These are phyloP conservation scores for Halichondria panicea DNA, from an alignment of 37 sponge, comb jelly and placozoan genomes.

Conservation along the genomic window DNA sequence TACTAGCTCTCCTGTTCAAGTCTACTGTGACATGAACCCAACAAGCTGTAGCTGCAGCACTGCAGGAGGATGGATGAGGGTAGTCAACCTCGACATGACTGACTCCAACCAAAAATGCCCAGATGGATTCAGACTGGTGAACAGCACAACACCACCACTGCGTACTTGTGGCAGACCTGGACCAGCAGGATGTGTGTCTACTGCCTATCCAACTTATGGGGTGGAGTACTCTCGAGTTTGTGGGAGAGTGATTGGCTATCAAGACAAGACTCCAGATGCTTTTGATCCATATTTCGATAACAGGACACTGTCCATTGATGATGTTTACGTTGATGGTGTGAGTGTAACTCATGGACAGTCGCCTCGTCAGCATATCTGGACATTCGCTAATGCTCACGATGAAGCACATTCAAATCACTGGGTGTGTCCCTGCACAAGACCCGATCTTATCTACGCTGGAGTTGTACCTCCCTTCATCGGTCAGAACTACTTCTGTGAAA, in stretches of 20 bases:
- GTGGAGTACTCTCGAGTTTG: background rate
- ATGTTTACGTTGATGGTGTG: background rate
- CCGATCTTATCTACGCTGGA: background rate
- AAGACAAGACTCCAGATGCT: background rate
- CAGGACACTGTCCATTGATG: background rate
- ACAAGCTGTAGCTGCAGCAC: too few relatives aligned
- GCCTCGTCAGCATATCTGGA: slow-evolving; percentile 6
- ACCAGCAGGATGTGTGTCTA: too few relatives aligned
- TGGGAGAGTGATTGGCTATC: background rate
- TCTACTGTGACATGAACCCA: too few relatives aligned
- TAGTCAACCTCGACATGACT: too few relatives aligned
- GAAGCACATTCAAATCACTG: background rate
- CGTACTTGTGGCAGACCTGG: too few relatives aligned
- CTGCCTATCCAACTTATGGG: too few relatives aligned
- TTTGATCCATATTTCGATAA: background rate
- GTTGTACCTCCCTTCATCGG: slow-evolving; percentile 6
- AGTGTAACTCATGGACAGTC: background rate
- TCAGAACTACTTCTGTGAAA: slow-evolving; percentile 3
- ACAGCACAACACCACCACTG: too few relatives aligned
- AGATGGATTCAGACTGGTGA: too few relatives aligned
- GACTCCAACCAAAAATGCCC: too few relatives aligned
- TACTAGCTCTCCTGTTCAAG: too few relatives aligned
- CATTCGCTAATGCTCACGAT: background rate
- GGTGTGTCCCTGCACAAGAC: too few relatives aligned
- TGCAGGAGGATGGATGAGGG: too few relatives aligned